Conservation (phyloP, 2,888 invertebrate genomes). For the Chironomus tentans region DNA sequence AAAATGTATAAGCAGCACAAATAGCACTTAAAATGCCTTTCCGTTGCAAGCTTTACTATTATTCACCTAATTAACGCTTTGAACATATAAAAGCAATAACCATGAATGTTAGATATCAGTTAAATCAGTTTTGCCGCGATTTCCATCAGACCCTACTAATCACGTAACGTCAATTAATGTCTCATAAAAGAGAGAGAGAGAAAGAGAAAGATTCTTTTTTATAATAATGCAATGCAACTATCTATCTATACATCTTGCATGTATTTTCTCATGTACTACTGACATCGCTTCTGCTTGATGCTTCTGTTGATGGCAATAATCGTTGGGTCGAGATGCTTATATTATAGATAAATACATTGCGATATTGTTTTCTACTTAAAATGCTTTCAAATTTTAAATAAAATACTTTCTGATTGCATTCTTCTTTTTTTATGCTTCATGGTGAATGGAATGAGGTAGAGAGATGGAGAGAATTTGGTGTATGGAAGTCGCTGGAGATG, state of each 20-base stretch:
- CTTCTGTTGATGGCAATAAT: neutral
- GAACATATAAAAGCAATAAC: neutral
- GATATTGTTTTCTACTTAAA: no score
- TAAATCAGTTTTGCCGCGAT: neutral
- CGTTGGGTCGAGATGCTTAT: neutral
- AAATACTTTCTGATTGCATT: no score
- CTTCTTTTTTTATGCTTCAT: no score
- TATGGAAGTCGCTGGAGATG: no score
- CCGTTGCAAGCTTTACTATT: neutral
- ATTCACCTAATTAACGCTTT: conserved; percentile 16
- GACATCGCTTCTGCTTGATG: neutral
- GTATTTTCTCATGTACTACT: neutral
- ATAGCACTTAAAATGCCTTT: neutral
- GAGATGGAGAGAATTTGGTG: no score
- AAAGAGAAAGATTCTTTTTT: neutral
- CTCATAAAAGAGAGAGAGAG: neutral
- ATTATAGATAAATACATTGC: no score
- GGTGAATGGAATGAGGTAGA: no score
- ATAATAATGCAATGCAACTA: neutral
- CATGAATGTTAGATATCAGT: conserved; percentile 5
- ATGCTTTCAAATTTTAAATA: no score
- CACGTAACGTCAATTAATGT: conserved; percentile 22
- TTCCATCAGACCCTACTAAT: conserved; percentile 9
- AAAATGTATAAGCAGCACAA: neutral
- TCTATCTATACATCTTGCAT: neutral